phyloP scores from a whole-genome alignment of 30 jellyfish, hydroid and myxozoan genomes.

The Aurelia coerulea region DNA sequence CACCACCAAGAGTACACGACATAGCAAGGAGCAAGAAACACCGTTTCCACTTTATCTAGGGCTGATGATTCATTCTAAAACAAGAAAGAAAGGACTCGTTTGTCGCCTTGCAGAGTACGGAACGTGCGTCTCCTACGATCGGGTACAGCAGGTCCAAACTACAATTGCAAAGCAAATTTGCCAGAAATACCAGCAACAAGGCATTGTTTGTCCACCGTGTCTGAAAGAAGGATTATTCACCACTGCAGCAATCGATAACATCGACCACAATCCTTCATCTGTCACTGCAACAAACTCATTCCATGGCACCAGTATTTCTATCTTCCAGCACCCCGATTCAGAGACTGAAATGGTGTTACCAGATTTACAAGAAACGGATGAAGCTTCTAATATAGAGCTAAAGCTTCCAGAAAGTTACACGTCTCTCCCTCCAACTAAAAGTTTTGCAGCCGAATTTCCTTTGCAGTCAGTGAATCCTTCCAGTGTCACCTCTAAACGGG shows the following conservation, averaged over 20 bases:
- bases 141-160: conserved; percentile 38
- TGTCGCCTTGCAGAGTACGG: conserved; percentile 22
- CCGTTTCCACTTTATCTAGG: conserved; percentile 51
- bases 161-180: conserved; percentile 21
- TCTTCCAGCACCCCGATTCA: conserved; percentile 40
- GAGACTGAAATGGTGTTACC: not conserved
- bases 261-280: conserved; percentile 54
- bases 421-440: not conserved
- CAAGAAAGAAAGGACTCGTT: conserved; percentile 38
- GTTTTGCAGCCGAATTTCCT: not conserved
- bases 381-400: not conserved
- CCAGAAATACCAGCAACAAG: conserved; percentile 20
- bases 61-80: conserved; percentile 40
- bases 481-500: no score
- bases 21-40: conserved; percentile 29
- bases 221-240: conserved; percentile 41
- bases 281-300: conserved; percentile 19
- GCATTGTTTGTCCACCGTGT: conserved; percentile 37
- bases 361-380: not conserved
- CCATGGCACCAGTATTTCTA: conserved; percentile 48
- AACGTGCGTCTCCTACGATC: conserved; percentile 35
- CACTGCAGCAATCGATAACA: conserved; percentile 8
- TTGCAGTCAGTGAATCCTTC: not conserved
- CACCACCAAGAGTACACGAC: conserved; percentile 9
- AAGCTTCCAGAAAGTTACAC: conserved; percentile 1